These are phyloP conservation scores for Orientallactaga sibirica DNA, from an alignment of 2,797 vertebrate genomes.

Conservation along the genomic window DNA sequence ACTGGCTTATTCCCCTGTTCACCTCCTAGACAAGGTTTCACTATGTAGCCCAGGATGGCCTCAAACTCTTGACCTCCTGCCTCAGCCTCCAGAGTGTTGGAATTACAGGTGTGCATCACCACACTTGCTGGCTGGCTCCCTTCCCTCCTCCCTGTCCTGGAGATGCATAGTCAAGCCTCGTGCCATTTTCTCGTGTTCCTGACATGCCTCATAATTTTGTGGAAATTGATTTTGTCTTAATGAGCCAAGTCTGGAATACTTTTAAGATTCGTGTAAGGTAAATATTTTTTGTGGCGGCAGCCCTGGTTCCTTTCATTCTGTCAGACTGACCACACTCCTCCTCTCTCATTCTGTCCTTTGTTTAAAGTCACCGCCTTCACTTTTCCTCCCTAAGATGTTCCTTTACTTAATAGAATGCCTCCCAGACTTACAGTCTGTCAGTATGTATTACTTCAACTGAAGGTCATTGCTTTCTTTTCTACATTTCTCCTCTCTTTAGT, in stretches of 20 bases:
- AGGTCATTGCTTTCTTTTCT: background rate
- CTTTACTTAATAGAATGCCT: conserved; percentile 29
- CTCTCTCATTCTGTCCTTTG: background rate
- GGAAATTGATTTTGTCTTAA: conserved; percentile 7
- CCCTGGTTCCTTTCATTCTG: background rate
- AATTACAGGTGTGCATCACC: background rate
- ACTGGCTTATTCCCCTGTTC: background rate
- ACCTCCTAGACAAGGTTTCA: background rate
- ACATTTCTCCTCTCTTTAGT: background rate
- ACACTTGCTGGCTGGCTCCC: background rate
- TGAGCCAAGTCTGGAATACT: background rate
- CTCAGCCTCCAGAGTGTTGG: background rate
- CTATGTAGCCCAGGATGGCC: background rate
- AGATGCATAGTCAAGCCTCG: fast-evolving
- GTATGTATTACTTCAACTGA: conserved; percentile 14
- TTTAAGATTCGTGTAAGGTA: background rate
- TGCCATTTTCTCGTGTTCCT: background rate
- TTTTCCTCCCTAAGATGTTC: conserved; percentile 14
- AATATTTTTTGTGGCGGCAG: background rate
- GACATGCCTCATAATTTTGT: background rate
- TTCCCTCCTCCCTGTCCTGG: background rate
- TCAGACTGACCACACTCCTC: background rate
- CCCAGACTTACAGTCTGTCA: conserved; percentile 35
- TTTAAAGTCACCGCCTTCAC: background rate
- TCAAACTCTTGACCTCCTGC: background rate